Evolutionary conservation across 2,888 invertebrate genomes (phyloP).

Genomic region (Epirrhoe tristata): DNA sequence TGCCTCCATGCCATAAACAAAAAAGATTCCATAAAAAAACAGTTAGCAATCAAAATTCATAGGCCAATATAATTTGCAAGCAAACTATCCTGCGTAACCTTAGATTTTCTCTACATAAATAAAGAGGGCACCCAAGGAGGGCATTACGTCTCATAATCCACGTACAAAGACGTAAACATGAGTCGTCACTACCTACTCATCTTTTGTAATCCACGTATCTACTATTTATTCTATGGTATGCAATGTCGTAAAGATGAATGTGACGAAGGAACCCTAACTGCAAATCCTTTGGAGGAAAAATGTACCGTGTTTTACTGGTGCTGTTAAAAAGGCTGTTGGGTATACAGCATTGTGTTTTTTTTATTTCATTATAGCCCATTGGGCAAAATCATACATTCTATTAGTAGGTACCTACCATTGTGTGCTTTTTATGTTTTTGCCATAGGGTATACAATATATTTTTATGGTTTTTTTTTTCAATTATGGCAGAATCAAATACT

Average conservation of each 20-base stretch:
- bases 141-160: conserved; percentile 80
- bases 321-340: conserved; percentile 42
- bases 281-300: conserved; percentile 49
- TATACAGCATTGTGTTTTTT: not conserved
- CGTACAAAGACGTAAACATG: conserved; percentile 78
- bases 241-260: conserved; percentile 77
- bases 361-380: not conserved
- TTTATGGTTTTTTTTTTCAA: too few species aligned
- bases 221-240: conserved; percentile 35
- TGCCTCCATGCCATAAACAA: not conserved
- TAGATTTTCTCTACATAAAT: conserved; percentile 59
- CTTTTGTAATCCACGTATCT: conserved; percentile 67
- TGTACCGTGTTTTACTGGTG: conserved; percentile 47
- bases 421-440: too few species aligned
- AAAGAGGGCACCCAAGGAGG: conserved; percentile 63
- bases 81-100: conserved; percentile 65
- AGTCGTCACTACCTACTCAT: conserved; percentile 68
- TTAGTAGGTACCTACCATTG: too few species aligned
- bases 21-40: not conserved
- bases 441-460: too few species aligned
- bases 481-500: too few species aligned
- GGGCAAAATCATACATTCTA: not conserved
- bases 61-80: conserved; percentile 75
- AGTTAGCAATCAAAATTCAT: conserved; percentile 61
- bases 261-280: conserved; percentile 57